phyloP scores from a whole-genome alignment of 2,797 vertebrate genomes.

The Xyrichtys novacula region DNA sequence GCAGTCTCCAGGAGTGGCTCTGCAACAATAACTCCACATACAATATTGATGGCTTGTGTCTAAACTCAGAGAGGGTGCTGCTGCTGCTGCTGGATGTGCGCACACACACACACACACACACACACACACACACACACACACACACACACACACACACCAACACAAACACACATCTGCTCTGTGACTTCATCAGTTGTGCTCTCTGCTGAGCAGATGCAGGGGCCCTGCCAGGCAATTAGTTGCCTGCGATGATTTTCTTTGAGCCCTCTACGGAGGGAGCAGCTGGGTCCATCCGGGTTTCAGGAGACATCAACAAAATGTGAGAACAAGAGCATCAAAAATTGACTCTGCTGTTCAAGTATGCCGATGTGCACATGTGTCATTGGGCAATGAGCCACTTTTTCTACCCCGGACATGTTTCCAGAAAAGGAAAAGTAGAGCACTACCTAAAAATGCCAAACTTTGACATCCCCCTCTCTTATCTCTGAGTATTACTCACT shows the following conservation, averaged over 20 bases:
- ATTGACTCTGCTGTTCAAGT: conserved; percentile 30
- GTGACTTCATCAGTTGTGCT: conserved; percentile 81
- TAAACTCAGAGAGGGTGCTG: conserved; percentile 63
- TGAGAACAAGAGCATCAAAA: conserved; percentile 74
- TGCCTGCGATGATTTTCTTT: conserved; percentile 82
- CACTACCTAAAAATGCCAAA: conserved; percentile 49
- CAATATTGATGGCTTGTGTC: conserved; percentile 75
- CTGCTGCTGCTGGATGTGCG: conserved; percentile 7
- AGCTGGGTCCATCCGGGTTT: conserved; percentile 78
- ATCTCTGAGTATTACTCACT: conserved; percentile 57
- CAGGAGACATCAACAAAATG: conserved; percentile 48
- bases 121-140: conserved; percentile 26
- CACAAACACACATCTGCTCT: conserved; percentile 80
- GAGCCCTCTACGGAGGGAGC: conserved; percentile 73
- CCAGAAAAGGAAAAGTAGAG: conserved; percentile 38
- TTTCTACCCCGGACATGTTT: conserved; percentile 55
- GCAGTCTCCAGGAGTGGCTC: conserved; percentile 62
- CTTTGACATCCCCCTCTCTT: conserved; percentile 49
- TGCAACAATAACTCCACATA: conserved; percentile 73
- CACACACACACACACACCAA: conserved; percentile 10
- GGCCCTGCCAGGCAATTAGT: conserved; percentile 86
- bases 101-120: conserved; percentile 32
- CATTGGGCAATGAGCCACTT: conserved; percentile 31
- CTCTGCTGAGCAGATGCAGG: conserved; percentile 84
- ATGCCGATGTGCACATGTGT: conserved; percentile 31